Evolutionary conservation across 2,113 vertebrate genomes (phyloP).

Genomic region (Fulica atra): DNA sequence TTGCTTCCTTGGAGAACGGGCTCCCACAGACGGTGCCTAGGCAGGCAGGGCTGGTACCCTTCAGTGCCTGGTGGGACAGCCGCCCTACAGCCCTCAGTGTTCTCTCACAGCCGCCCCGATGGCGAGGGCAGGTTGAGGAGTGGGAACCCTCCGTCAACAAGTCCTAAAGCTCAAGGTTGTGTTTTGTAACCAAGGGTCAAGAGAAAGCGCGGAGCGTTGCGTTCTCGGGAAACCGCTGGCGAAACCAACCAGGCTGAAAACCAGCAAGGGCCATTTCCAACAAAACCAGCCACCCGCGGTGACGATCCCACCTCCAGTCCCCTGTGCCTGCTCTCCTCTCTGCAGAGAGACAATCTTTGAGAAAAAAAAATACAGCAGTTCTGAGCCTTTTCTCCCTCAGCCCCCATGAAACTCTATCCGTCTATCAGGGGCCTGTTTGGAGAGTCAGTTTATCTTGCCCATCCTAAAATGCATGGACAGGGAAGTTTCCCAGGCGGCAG

Average conservation of each 20-base stretch:
- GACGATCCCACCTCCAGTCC: not conserved
- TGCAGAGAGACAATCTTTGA: not conserved
- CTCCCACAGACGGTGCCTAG: not conserved
- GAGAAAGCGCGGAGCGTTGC: not conserved
- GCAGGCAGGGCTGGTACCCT: not conserved
- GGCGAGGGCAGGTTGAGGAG: not conserved
- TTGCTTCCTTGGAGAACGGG: not conserved
- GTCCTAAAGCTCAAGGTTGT: not conserved
- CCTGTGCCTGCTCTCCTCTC: accelerated
- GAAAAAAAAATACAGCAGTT: not conserved
- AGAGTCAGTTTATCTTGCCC: not conserved
- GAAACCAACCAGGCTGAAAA: not conserved
- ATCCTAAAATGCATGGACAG: not conserved
- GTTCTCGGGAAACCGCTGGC: not conserved
- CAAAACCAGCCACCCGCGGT: not conserved
- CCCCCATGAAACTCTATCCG: not conserved
- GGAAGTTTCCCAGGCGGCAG: not conserved
- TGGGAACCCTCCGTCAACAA: not conserved
- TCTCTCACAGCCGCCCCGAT: not conserved
- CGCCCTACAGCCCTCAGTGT: accelerated
- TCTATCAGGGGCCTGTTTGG: not conserved
- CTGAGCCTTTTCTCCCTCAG: not conserved
- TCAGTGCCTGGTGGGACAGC: accelerated
- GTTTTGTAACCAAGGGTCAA: not conserved
- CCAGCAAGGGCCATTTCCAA: not conserved